Base-by-base conservation (phyloP, 2,113 vertebrate genomes). In the Aptenodytes patagonicus region DNA sequence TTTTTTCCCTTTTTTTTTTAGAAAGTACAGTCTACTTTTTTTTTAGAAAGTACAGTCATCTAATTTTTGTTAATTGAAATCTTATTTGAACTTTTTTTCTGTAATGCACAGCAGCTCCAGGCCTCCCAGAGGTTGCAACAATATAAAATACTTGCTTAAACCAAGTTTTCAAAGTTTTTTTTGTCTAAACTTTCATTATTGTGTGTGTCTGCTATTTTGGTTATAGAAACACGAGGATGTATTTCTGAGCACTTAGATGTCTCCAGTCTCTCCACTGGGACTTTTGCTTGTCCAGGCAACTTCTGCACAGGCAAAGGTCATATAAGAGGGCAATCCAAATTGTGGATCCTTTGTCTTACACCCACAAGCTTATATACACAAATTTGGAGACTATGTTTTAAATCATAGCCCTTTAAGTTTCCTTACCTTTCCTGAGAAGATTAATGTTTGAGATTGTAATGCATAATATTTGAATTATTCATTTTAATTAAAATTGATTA, bases 401-500 rank as follows among this genome's bases (percentile, higher is more conserved):
- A 78, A 75, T 86, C 32, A 34, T 18, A 78, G 14, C 3, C n/a
- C 70, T 92, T 95, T 94, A 95, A 86, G 71, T 91, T 96, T 97
- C 88, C 85, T 96, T 97, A 72, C 49, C 36, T 94, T 97, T 96
- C 54, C 85, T 96, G 78, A 92, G 76, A 83, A 96, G 80, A 94
- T 97, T 95, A 94, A 90, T 93, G 22, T 96, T 73, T 96, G 83
- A 95, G 80, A 95, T 94, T 93, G 28, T 46, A 90, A 88, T 96
- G 55, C 40, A 91, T 92, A 96, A 90, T 97, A 94, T 96, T 92
- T 97, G 70, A 97, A 93, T 97, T 93, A 96, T 96, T 97, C 32
- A 92, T 97, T 96, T 95, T 96, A 96, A 95, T 96, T 97, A 95
- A 92, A 96, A 97, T 81, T 94, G 14, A 89, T 81, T 93, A 87